phyloP scores from a whole-genome alignment of 2,113 vertebrate species.

The Lophotis ruficrista region DNA sequence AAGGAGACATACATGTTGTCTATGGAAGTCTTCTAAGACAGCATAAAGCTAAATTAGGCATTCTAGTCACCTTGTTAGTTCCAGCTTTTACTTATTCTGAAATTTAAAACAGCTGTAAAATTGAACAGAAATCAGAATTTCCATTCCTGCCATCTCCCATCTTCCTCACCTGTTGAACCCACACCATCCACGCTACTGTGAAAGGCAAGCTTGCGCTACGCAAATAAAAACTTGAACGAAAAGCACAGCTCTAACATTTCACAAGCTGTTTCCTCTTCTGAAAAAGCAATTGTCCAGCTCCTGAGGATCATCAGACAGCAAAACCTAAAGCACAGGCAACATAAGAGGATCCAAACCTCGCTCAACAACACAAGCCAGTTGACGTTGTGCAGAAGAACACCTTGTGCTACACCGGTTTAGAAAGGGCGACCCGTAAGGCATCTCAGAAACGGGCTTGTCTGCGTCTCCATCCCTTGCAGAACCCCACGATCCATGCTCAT shows the following conservation, averaged over 20 bases:
- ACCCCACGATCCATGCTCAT: neutral
- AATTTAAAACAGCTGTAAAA: neutral
- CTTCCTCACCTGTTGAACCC: neutral
- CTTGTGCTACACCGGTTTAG: neutral
- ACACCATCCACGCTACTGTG: neutral
- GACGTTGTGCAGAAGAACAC: neutral
- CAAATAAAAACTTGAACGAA: neutral
- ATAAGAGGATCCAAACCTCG: neutral
- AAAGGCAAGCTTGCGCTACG: neutral
- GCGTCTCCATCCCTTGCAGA: neutral
- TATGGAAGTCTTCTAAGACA: neutral
- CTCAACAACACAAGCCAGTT: neutral
- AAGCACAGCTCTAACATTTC: neutral
- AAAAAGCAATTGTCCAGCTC: neutral
- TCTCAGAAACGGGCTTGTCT: neutral
- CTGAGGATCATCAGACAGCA: neutral
- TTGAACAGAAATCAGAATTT: neutral
- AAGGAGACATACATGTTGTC: neutral
- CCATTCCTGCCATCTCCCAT: neutral
- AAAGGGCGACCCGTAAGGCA: neutral
- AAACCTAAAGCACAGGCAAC: neutral
- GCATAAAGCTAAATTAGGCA: neutral
- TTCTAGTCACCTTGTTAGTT: neutral
- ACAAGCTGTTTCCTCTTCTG: neutral
- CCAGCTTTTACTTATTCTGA: neutral